Base-by-base conservation (phyloP, 2,797 vertebrate genomes). In the Coracias cyanogaster region DNA sequence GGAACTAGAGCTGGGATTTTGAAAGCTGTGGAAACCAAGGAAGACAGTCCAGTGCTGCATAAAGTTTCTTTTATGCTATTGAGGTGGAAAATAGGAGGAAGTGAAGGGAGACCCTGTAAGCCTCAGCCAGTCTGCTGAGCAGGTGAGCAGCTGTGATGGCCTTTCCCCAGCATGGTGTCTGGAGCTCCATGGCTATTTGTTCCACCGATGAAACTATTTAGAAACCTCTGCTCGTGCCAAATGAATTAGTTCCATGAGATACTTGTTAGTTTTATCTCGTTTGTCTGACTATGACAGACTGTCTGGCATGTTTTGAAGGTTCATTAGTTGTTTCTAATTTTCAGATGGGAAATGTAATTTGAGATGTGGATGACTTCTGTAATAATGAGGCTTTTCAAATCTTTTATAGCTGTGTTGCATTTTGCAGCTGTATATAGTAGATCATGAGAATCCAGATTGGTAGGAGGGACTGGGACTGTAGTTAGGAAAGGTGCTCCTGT, bases 381-480 rank as follows among this genome's bases (percentile, higher is more conserved):
- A 41, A 33, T 37, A 25, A 49, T 0, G 11, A 74, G 39, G 61
- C 48, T 49, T 65, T 78, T 26, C 19, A 43, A 20, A 4, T 28
- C 51, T 31, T 26, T 10, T 4, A 0, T 3, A 4, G 8, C 43
- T 25, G 0, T 33, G 54, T 11, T 51, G 72, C 41, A 7, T 57
- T 69, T 62, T 31, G 37, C 18, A 14, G 2, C 20, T 73, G 22
- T 14, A 5, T 39, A 6, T 39, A 21, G 31, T 54, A 17, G 66
- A 16, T 31, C 7, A 4, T 17, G 55, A 16, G 57, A 29, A 19
- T 28, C 46, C 62, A 16, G 2, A 4, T 3, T 14, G 52, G 52
- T 20, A 22, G 35, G 24, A 48, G 74, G 48, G n/a, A 4, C 7
- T 39, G 70, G 70, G 78, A 18, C 49, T 54, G 12, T 33, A 22